Evolutionary conservation across 1,140 invertebrate species (phyloP).

Genomic region (Maconellicoccus hirsutus): DNA sequence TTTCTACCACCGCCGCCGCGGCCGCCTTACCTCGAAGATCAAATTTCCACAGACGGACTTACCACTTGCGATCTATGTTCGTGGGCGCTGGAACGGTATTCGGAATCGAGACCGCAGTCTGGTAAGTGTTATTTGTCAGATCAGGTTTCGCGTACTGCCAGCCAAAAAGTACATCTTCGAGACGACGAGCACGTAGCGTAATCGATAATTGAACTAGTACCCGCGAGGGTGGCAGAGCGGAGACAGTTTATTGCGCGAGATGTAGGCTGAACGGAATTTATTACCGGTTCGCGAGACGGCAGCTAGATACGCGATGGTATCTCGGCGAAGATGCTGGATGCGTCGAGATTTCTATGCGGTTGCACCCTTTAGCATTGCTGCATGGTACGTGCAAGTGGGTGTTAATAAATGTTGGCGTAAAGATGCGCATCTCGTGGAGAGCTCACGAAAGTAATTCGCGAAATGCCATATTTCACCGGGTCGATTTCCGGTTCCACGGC

Average conservation of each 20-base stretch:
- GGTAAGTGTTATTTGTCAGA: neutral
- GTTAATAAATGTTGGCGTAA: neutral
- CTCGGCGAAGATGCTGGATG: no score
- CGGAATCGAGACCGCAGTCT: slow-evolving; percentile 26
- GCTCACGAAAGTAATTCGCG: neutral
- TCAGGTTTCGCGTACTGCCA: no score
- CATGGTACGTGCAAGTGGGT: neutral
- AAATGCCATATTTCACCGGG: neutral
- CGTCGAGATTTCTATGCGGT: no score
- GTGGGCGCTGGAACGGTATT: slow-evolving; percentile 46
- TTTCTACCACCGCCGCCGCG: slow-evolving; percentile 55
- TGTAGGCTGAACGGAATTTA: slow-evolving; percentile 8
- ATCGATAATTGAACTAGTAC: no score
- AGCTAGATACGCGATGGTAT: neutral
- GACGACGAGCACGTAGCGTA: no score
- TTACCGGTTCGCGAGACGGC: neutral
- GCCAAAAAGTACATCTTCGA: no score
- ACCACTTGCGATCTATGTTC: slow-evolving; percentile 59
- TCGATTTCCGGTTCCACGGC: neutral
- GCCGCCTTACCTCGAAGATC: slow-evolving; percentile 45
- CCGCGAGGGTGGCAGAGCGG: no score
- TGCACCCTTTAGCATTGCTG: neutral
- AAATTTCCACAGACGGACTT: slow-evolving; percentile 48
- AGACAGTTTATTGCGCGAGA: neutral
- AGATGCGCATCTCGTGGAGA: no score